These are phyloP conservation scores for Actinernus sp. DNA, from an alignment of 92 coral and sea anemone genomes.

Conservation along the genomic window DNA sequence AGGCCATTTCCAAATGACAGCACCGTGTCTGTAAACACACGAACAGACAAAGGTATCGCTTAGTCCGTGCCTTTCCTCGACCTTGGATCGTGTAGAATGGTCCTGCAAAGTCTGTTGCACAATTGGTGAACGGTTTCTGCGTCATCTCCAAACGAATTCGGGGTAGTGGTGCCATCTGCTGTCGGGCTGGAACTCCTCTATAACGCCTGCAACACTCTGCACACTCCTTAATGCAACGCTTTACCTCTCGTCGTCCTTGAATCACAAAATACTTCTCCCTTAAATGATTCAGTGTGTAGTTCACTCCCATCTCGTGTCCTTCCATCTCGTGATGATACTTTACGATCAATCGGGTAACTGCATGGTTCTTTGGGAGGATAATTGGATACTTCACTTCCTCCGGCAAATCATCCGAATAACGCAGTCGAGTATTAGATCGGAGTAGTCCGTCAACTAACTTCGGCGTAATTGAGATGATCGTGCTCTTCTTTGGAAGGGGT, in stretches of 20 bases:
- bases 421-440: constrained; percentile 49
- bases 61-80: constrained; percentile 48
- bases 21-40: constrained; percentile 58
- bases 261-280: constrained; percentile 41
- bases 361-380: constrained; percentile 34
- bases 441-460: constrained; percentile 45
- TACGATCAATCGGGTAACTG: constrained; percentile 21
- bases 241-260: constrained; percentile 28
- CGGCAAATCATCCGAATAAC: constrained; percentile 28
- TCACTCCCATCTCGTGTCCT: constrained; percentile 60
- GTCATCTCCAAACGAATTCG: constrained; percentile 36
- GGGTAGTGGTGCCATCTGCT: constrained; percentile 63
- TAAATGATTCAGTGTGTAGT: constrained; percentile 49
- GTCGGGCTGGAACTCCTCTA: too few species aligned
- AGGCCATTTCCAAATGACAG: constrained; percentile 61
- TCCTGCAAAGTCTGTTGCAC: constrained; percentile 50
- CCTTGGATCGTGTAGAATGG: constrained; percentile 41
- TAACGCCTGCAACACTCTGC: too few species aligned
- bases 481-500: constrained; percentile 33
- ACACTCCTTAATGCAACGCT: too few species aligned
- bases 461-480: constrained; percentile 34
- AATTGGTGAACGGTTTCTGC: constrained; percentile 48
- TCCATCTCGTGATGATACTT: constrained; percentile 49
- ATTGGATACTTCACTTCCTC: constrained; percentile 48
- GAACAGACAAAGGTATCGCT: constrained; percentile 62